Evolutionary conservation across 2,888 invertebrate species (phyloP), one percentile per base, ranked within the genome.

Genomic region (Plagodis pulveraria): DNA sequence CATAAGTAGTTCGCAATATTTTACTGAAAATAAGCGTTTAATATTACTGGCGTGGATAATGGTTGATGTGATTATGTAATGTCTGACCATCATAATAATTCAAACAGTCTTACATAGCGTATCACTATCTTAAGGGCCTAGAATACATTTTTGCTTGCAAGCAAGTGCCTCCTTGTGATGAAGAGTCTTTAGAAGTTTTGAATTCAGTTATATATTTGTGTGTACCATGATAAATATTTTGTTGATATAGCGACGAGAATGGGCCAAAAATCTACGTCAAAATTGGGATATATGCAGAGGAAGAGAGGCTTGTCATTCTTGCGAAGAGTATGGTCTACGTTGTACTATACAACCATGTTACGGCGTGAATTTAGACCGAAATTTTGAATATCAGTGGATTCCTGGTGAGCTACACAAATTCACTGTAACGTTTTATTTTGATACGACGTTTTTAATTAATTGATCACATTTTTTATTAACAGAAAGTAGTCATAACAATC

Each of bases 381-480:
- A 92, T 69, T 92, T 92, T 72, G 91, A 92, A 72, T 92, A 91
- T 62, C 91, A 92, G 65, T 92, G 91, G 91, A 91, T 92, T 72
- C 83, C 91, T 44, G 75, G 91, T 90, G 48, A 81, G 84, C 36
- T 11, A n/a, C n/a, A 11, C 22, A 22, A 22, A 22, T 1, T 22
- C 22, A 22, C 22, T 22, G 22, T 22, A 22, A 22, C 22, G n/a
- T n/a, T 22, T 22, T 22, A 2, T 22, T 22, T 22, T 22, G 22
- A 22, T 22, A 22, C 22, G 22, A 22, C 22, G 22, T 22, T 22
- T 22, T 22, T 22, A 22, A 22, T 22, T 22, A 22, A 22, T 22
- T 22, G 22, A 22, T 22, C n/a, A 22, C 22, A 22, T 4, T 22
- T 22, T 2, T 4, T 22, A 22, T 2, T 4, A 22, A 22, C 22